phyloP scores from a whole-genome alignment of 2,888 invertebrate genomes.

The Andrena dorsata region DNA sequence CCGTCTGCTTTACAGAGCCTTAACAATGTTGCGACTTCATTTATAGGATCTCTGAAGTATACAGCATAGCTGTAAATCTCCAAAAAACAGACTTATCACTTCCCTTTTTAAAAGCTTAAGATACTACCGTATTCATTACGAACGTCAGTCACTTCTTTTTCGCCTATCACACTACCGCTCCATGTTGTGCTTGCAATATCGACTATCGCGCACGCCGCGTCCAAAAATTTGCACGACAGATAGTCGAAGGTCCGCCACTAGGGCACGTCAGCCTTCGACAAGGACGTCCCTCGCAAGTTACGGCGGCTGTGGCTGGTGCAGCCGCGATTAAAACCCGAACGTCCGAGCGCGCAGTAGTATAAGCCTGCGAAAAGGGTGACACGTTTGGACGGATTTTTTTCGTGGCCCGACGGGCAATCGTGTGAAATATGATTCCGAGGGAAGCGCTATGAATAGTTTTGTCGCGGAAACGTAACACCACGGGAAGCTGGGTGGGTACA shows the following conservation, averaged over 20 bases:
- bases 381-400: neutral
- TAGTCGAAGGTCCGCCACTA: neutral
- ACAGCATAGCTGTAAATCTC: neutral
- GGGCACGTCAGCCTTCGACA: neutral
- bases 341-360: neutral
- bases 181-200: neutral
- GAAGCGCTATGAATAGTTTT: conserved; percentile 24
- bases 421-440: conserved; percentile 35
- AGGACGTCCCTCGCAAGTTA: neutral
- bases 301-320: neutral
- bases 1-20: neutral
- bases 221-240: conserved; percentile 9
- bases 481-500: neutral
- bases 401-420: conserved; percentile 12
- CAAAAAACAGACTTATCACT: neutral
- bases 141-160: neutral
- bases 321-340: conserved; percentile 10
- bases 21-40: neutral
- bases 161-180: neutral
- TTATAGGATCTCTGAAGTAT: no score
- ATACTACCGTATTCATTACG: neutral
- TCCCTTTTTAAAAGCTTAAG: neutral
- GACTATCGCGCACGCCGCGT: neutral
- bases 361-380: conserved; percentile 9
- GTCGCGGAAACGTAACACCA: conserved; percentile 28